Evolutionary conservation across 2,888 invertebrate species (phyloP).

Genomic region (Stomorhina lunata): DNA sequence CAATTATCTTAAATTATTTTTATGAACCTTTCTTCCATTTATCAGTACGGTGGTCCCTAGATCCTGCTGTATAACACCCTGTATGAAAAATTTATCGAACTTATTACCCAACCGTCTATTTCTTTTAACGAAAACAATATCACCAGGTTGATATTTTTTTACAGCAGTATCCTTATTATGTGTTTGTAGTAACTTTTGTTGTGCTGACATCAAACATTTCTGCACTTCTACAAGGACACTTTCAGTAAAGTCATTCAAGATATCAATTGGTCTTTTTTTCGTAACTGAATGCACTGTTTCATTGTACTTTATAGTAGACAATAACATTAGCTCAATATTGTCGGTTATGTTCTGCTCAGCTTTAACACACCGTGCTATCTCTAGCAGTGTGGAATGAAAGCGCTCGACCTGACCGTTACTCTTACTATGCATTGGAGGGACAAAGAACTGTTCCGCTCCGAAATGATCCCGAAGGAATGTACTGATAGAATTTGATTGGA

Average conservation of each 20-base stretch:
- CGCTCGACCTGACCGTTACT: constrained; percentile 56
- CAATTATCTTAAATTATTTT: constrained; percentile 9
- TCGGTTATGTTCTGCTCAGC: constrained; percentile 41
- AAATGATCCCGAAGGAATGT: constrained; percentile 34
- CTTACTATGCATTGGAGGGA: constrained; percentile 55
- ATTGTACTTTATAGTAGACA: constrained; percentile 49
- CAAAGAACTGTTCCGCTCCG: constrained; percentile 27
- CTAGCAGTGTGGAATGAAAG: constrained; percentile 50
- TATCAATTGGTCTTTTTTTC: neutral
- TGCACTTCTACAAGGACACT: neutral
- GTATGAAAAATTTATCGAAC: neutral
- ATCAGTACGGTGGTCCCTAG: constrained; percentile 19
- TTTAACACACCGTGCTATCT: constrained; percentile 55
- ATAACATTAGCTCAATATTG: constrained; percentile 35
- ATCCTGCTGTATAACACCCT: constrained; percentile 6
- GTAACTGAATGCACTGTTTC: constrained; percentile 51
- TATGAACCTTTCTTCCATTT: constrained; percentile 12
- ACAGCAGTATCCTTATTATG: constrained; percentile 1
- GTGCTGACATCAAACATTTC: neutral
- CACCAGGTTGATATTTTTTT: constrained; percentile 13
- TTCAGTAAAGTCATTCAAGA: neutral
- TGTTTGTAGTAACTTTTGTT: constrained; percentile 3
- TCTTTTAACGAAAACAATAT: constrained; percentile 35
- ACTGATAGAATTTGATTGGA: constrained; percentile 24
- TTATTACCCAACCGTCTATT: constrained; percentile 22